Percentiles rank a stretch among this genome's conserved stretches.
Evolutionary conservation across 1,140 invertebrate genomes (phyloP).

Genomic region (Saccostrea cuccullata): DNA sequence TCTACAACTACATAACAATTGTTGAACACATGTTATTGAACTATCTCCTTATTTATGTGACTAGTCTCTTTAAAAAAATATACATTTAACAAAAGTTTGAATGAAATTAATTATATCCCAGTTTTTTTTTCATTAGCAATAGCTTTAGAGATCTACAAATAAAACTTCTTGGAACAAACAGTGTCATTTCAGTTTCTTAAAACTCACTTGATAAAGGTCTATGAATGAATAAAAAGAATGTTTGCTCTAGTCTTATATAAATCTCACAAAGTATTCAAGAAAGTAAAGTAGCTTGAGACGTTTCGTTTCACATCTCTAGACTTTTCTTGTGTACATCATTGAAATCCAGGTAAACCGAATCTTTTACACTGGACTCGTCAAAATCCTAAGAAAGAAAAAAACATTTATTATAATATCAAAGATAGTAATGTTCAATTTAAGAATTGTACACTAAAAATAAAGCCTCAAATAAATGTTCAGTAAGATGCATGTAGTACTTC

Average conservation of each 20-base stretch:
- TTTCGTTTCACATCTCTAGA: background rate
- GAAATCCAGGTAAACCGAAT: background rate
- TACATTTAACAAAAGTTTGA: background rate
- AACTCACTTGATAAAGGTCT: background rate
- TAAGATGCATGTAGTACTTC: too few species aligned
- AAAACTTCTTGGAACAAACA: background rate
- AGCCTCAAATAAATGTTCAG: too few species aligned
- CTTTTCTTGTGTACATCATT: background rate
- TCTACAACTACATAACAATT: slow-evolving; percentile 15
- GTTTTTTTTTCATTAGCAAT: background rate
- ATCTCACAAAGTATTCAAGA: background rate
- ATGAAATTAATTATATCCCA: background rate
- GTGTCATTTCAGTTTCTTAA: background rate
- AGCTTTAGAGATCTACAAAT: background rate
- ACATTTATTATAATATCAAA: background rate
- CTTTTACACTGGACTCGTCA: background rate
- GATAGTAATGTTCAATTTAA: too few species aligned
- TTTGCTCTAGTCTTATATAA: background rate
- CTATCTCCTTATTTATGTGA: background rate
- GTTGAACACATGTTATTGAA: background rate
- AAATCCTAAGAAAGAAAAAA: background rate
- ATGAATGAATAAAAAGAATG: background rate
- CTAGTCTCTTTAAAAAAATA: background rate
- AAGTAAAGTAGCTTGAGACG: background rate
- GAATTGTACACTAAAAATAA: too few species aligned